Percentiles rank a stretch among this genome's conserved stretches.
Conservation (phyloP, 2,888 invertebrate species). For the Cantharis flavilabris region DNA sequence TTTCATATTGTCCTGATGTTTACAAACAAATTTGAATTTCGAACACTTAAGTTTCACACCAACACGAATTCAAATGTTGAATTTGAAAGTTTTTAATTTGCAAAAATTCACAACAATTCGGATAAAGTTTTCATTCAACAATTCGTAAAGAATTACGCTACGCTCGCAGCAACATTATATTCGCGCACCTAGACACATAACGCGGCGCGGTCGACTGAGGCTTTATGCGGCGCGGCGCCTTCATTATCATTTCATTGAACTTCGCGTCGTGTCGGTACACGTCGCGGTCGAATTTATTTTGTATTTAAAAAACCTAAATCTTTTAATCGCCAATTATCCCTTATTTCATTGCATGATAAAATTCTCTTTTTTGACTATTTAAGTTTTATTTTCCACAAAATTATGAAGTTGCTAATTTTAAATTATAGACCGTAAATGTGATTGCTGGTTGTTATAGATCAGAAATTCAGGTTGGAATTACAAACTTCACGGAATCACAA, state of each 20-base stretch:
- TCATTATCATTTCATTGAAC: conserved; percentile 20
- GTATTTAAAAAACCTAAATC: conserved; percentile 2
- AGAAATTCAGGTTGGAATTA: not conserved
- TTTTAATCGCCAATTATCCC: not conserved
- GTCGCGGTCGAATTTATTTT: conserved; percentile 9
- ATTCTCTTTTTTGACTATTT: no score
- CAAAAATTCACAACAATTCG: not conserved
- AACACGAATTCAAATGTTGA: not conserved
- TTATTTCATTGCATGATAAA: no score
- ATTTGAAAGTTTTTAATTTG: not conserved
- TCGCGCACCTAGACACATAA: not conserved
- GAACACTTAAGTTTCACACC: not conserved
- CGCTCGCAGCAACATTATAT: not conserved
- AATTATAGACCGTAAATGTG: not conserved
- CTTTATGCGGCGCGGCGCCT: conserved; percentile 19
- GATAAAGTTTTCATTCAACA: not conserved
- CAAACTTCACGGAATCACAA: not conserved
- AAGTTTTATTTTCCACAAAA: no score
- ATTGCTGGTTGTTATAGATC: not conserved
- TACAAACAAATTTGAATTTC: not conserved
- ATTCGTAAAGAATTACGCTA: not conserved
- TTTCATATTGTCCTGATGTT: conserved; percentile 5
- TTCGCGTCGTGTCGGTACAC: conserved; percentile 15
- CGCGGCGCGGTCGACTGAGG: conserved; percentile 28
- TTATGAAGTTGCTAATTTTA: not conserved